Conservation (phyloP, 2,113 vertebrate species). For the Pterocles burchelli region DNA sequence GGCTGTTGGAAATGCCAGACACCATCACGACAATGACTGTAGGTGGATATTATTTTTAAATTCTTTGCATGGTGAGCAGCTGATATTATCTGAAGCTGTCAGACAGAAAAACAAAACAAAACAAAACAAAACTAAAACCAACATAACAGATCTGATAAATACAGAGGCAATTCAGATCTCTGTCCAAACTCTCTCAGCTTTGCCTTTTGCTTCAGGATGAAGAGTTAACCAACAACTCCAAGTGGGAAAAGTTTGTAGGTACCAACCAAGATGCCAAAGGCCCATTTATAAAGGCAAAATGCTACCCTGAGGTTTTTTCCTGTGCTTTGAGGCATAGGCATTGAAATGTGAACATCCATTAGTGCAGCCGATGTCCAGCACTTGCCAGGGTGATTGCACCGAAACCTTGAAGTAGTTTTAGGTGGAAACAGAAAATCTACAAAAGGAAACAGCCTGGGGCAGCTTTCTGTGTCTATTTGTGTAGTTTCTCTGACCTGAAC, state of each 20-base stretch:
- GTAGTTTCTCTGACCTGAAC: background rate
- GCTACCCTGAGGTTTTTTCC: background rate
- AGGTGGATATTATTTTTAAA: background rate
- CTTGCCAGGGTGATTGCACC: background rate
- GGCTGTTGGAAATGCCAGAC: background rate
- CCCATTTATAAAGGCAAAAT: background rate
- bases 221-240: background rate
- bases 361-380: rapidly evolving
- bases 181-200: background rate
- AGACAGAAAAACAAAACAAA: background rate
- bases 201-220: background rate
- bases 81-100: background rate
- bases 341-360: background rate
- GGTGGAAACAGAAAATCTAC: background rate
- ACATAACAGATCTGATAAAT: background rate
- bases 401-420: background rate
- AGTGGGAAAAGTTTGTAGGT: background rate
- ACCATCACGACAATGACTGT: background rate
- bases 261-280: background rate
- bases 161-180: background rate
- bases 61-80: background rate
- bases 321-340: background rate
- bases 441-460: background rate
- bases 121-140: too few relatives aligned
- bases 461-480: background rate